These are phyloP conservation scores for Calcarius lapponicus DNA, from an alignment of 2,797 vertebrate genomes.

Conservation along the genomic window DNA sequence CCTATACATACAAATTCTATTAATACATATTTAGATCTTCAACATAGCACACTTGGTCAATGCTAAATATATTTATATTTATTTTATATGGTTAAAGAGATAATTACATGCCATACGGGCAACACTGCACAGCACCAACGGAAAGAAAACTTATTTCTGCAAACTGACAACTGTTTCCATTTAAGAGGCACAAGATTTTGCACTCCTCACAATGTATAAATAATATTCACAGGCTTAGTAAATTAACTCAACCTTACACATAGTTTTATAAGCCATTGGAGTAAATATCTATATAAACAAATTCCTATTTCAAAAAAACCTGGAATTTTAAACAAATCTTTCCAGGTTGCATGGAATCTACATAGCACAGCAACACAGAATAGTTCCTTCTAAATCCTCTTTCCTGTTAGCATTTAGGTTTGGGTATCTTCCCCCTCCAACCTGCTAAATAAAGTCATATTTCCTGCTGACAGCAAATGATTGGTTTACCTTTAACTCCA, in stretches of 20 bases:
- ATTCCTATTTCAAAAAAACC: background rate
- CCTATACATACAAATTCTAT: background rate
- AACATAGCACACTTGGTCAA: background rate
- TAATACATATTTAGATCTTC: background rate
- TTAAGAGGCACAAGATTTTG: background rate
- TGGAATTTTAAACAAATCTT: background rate
- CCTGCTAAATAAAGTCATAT: constrained; percentile 87
- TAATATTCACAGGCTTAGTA: background rate
- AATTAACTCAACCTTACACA: background rate
- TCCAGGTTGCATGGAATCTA: background rate
- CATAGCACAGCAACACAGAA: background rate
- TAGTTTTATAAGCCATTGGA: background rate
- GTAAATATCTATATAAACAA: background rate
- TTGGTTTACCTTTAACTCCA: constrained; percentile 89
- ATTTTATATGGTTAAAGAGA: background rate
- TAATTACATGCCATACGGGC: background rate
- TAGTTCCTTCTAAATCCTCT: constrained; percentile 48
- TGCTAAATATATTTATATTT: background rate
- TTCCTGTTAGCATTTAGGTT: constrained; percentile 49
- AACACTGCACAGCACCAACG: background rate
- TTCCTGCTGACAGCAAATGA: constrained; percentile 92
- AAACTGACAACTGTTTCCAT: background rate
- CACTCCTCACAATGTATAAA: background rate
- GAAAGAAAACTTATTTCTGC: background rate
- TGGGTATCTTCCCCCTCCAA: constrained; percentile 43